Evolutionary conservation across 2,113 vertebrate genomes (phyloP), one percentile per base, ranked within the genome.

Genomic region (Clarias macrocephalus): DNA sequence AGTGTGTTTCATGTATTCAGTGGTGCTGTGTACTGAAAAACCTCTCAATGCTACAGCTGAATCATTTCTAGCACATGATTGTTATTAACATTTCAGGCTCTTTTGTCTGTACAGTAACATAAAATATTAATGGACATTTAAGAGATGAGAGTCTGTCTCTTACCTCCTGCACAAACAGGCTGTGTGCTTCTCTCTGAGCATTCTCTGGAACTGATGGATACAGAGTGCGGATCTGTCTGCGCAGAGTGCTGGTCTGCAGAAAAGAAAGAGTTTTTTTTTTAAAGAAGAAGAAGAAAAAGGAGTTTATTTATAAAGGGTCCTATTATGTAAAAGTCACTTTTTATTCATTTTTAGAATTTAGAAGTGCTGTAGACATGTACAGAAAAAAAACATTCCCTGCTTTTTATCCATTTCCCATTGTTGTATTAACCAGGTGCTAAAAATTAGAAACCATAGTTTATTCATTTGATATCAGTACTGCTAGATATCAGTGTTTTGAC

Each of bases 141-240:
- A 9, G 23, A 19, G 16, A 6, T 42, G 16, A 42, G 37, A 33
- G 62, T 68, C 52, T 13, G 30, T 60, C 25, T 72, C 88, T 94
- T 94, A 99, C 98, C 97, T 99, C 98, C 85, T 96, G 98, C 70
- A 99, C 98, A 89, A 99, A 98, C 65, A 99, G 94, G 90, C 96
- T 99, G 87, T 99, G 96, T 12, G 98, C 98, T 57, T 97, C 97
- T 87, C 95, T 95, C 89, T 96, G 96, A 13, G 98, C 98, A 0
- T 97, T 96, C 60, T 95, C 95, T 83, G 98, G 98, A 90, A 99
- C 95, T 0, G 98, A 98, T n/a, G 97, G 95, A 89, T 88, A 94
- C 28, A 96, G n/a, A 1, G 98, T 98, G 60, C 97, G 95, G 83
- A 96, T 96, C 87, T 99, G 97, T 0, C 97, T 95, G 83, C 95